Evolutionary conservation across 2,113 vertebrate species (phyloP).

Genomic region (human (Homo sapiens)): DNA sequence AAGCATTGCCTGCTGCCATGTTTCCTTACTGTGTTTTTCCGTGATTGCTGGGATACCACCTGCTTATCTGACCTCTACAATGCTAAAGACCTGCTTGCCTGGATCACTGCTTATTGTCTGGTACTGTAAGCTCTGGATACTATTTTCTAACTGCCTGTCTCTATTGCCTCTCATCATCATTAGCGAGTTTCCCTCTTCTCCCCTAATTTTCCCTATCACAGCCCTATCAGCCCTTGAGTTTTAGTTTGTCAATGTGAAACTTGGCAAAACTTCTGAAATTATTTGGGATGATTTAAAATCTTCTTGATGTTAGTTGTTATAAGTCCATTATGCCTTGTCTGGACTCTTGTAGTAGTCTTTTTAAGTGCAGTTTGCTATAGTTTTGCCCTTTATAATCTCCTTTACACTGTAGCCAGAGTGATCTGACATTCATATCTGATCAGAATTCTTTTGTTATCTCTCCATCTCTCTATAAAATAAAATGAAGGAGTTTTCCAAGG

Average conservation of each 20-base stretch:
- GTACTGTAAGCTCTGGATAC: background rate
- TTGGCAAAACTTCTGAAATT: constrained; percentile 26
- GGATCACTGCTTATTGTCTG: background rate
- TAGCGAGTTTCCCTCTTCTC: background rate
- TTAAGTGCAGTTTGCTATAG: constrained; percentile 9
- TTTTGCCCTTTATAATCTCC: constrained; percentile 9
- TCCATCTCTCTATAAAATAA: background rate
- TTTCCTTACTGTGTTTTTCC: constrained; percentile 22
- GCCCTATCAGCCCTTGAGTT: background rate
- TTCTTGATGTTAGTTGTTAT: constrained; percentile 31
- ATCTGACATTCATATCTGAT: background rate
- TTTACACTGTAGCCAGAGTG: background rate
- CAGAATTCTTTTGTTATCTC: background rate
- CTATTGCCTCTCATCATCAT: background rate
- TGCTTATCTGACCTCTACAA: background rate
- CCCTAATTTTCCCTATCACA: background rate
- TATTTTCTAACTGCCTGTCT: background rate
- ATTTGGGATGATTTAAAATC: background rate
- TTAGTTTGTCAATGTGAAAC: background rate
- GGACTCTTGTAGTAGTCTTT: background rate
- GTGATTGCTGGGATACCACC: background rate
- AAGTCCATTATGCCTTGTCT: background rate
- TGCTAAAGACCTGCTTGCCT: background rate
- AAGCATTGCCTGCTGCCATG: background rate
- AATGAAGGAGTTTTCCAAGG: constrained; percentile 34